These are phyloP conservation scores for Eupithecia inturbata DNA, from an alignment of 2,888 invertebrate species.

Conservation along the genomic window DNA sequence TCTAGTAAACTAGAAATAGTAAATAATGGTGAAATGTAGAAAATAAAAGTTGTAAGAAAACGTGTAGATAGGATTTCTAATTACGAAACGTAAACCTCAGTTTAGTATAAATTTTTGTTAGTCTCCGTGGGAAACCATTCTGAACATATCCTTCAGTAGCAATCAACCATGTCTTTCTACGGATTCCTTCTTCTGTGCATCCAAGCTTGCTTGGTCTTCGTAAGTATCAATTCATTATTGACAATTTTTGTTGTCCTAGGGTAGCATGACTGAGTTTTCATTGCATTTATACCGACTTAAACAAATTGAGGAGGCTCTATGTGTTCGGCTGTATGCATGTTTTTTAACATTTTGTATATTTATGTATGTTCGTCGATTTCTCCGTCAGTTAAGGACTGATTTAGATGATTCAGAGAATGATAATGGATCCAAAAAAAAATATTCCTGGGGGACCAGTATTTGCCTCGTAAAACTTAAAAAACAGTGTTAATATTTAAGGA, in stretches of 20 bases:
- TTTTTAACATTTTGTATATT: too few relatives aligned
- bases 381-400: too few relatives aligned
- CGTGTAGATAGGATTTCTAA: constrained; percentile 13
- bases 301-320: too few relatives aligned
- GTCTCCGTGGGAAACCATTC: not conserved
- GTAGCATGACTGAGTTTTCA: too few relatives aligned
- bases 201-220: constrained; percentile 41
- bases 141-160: not conserved
- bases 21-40: constrained; percentile 39
- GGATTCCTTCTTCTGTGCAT: constrained; percentile 49
- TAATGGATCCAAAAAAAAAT: too few relatives aligned
- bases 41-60: constrained; percentile 6
- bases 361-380: too few relatives aligned
- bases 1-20: constrained; percentile 20
- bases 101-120: constrained; percentile 6
- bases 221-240: not conserved
- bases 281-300: too few relatives aligned
- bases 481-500: too few relatives aligned
- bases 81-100: not conserved
- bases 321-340: too few relatives aligned
- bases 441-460: too few relatives aligned
- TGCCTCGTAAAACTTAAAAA: too few relatives aligned
- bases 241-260: not conserved
- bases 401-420: too few relatives aligned
- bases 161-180: constrained; percentile 22